A percentile compares a stretch with the other conserved stretches of the same genome.
phyloP scores from a whole-genome alignment of 1,140 invertebrate species.

The Choristoneura fumiferana region DNA sequence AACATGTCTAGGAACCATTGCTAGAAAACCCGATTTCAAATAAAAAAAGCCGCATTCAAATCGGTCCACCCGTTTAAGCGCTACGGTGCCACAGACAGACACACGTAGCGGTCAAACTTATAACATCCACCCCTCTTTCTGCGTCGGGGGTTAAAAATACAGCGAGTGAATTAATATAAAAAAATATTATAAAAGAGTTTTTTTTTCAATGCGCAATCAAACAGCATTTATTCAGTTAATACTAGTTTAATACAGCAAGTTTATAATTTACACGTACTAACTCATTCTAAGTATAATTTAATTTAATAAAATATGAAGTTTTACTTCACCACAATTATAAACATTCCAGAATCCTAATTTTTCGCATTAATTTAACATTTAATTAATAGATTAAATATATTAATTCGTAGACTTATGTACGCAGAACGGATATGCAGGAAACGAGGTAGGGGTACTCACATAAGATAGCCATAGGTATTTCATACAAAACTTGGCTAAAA shows the following conservation, averaged over 20 bases:
- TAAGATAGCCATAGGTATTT: constrained; percentile 3
- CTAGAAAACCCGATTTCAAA: too few species aligned
- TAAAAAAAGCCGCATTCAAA: too few species aligned
- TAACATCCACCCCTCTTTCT: too few species aligned
- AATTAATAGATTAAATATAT: constrained; percentile 11
- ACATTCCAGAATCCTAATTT: constrained; percentile 33
- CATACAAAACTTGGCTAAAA: neutral
- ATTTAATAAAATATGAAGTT: constrained; percentile 60
- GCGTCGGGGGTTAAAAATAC: too few species aligned
- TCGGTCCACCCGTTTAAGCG: too few species aligned
- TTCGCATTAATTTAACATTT: constrained; percentile 11
- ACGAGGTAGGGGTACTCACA: constrained; percentile 47
- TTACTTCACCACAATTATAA: constrained; percentile 49
- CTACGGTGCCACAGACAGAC: too few species aligned
- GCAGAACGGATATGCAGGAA: constrained; percentile 58
- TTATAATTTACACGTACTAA: constrained; percentile 63
- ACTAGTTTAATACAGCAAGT: constrained; percentile 72
- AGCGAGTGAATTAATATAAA: neutral
- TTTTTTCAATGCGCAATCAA: constrained; percentile 33
- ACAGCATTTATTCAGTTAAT: constrained; percentile 52
- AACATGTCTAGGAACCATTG: too few species aligned
- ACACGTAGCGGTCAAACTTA: too few species aligned
- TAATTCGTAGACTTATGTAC: neutral
- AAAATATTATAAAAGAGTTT: too few species aligned
- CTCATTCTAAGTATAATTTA: constrained; percentile 45